Conservation (phyloP, 2,797 vertebrate species). For the Manis crassicaudata region DNA sequence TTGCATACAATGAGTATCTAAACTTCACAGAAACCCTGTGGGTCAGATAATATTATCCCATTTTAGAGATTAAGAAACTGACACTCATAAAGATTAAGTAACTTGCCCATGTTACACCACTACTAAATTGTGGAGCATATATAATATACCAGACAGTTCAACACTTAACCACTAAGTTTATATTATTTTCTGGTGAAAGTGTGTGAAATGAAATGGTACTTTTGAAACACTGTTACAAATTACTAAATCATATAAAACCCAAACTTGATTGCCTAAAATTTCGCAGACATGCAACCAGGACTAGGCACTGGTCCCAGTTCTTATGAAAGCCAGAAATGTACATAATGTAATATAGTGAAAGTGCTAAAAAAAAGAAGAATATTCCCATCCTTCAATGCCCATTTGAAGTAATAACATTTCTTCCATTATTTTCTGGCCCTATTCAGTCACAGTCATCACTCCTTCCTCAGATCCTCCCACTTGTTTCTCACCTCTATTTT, state of each 20-base stretch:
- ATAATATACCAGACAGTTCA: neutral
- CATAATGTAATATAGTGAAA: neutral
- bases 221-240: constrained; percentile 7
- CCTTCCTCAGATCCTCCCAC: neutral
- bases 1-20: neutral
- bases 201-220: constrained; percentile 23
- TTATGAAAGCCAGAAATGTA: neutral
- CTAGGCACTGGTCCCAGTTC: neutral
- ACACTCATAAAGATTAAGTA: neutral
- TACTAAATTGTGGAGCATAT: neutral
- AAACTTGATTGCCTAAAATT: constrained; percentile 22
- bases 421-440: neutral
- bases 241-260: neutral
- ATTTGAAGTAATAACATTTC: neutral
- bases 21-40: neutral
- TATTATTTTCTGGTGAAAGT: constrained; percentile 46
- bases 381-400: neutral
- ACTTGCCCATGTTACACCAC: neutral
- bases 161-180: constrained; percentile 3
- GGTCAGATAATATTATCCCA: neutral
- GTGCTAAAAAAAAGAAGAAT: neutral
- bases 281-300: neutral
- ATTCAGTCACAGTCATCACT: neutral
- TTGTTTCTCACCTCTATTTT: constrained; percentile 11
- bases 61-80: constrained; percentile 1